Conservation (phyloP, 2,113 vertebrate species). For the Poeciliopsis prolifica region DNA sequence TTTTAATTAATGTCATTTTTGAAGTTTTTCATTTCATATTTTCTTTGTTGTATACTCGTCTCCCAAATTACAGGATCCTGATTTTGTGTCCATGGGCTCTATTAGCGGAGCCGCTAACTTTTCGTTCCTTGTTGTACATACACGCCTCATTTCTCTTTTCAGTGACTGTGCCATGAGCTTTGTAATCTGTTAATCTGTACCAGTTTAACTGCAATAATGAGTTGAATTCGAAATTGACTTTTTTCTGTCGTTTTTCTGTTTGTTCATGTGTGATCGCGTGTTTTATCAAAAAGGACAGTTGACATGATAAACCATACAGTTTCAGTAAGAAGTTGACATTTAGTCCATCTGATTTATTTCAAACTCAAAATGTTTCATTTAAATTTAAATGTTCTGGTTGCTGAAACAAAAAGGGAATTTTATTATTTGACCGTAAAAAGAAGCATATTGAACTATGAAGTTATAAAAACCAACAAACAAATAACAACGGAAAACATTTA, state of each 20-base stretch:
- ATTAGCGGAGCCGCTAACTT: slow-evolving; percentile 61
- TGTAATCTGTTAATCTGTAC: slow-evolving; percentile 76
- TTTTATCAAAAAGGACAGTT: not conserved
- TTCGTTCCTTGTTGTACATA: slow-evolving; percentile 70
- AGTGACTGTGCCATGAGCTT: slow-evolving; percentile 75
- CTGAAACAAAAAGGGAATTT: not conserved
- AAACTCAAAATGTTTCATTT: not conserved
- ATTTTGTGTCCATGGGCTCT: slow-evolving; percentile 69
- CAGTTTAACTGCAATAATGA: slow-evolving; percentile 77
- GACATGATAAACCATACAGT: not conserved
- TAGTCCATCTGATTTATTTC: not conserved
- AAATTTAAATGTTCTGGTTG: not conserved
- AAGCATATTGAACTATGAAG: no score
- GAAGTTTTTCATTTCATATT: slow-evolving; percentile 63
- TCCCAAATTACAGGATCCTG: slow-evolving; percentile 58
- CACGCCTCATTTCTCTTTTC: slow-evolving; percentile 70
- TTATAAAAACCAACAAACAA: no score
- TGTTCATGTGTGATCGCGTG: no score
- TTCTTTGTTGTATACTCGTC: slow-evolving; percentile 72
- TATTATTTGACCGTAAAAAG: no score
- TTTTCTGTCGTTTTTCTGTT: slow-evolving; percentile 45
- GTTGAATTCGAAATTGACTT: slow-evolving; percentile 69
- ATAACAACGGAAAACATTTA: no score
- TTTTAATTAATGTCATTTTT: slow-evolving; percentile 68
- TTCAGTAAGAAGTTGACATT: not conserved